Conservation (phyloP, 2,888 invertebrate genomes). For the Ferrisia virgata region DNA sequence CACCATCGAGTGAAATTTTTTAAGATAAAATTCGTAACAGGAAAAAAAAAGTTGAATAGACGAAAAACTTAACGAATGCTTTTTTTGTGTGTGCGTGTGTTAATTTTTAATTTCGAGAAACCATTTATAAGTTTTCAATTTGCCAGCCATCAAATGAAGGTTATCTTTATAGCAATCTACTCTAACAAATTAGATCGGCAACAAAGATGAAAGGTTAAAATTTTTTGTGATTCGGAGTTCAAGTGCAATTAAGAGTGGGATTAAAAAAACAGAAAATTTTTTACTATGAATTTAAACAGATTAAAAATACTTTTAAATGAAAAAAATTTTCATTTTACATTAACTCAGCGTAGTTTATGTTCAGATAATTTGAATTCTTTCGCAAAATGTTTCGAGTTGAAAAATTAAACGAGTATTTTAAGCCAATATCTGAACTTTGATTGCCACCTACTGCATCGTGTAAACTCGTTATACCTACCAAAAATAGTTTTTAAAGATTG, state of each 20-base stretch:
- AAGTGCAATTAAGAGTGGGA: background rate
- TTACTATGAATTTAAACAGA: background rate
- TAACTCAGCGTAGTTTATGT: background rate
- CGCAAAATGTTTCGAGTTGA: background rate
- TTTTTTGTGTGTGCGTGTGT: no score
- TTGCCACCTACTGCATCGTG: no score
- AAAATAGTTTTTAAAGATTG: no score
- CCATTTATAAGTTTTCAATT: background rate
- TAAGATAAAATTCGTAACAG: no score
- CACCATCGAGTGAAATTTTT: no score
- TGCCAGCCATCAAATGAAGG: background rate
- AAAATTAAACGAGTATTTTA: no score
- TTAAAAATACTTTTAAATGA: background rate
- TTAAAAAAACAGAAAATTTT: background rate
- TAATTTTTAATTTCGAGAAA: background rate
- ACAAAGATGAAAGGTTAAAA: background rate
- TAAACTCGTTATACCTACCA: no score
- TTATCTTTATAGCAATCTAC: background rate
- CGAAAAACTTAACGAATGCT: background rate
- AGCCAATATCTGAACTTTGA: no score
- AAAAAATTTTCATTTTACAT: background rate
- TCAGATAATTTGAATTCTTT: background rate
- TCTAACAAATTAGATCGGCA: background rate
- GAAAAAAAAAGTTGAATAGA: background rate
- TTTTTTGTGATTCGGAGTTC: background rate